Base-by-base conservation (phyloP, 2,888 invertebrate genomes). In the Megamerina dolium region DNA sequence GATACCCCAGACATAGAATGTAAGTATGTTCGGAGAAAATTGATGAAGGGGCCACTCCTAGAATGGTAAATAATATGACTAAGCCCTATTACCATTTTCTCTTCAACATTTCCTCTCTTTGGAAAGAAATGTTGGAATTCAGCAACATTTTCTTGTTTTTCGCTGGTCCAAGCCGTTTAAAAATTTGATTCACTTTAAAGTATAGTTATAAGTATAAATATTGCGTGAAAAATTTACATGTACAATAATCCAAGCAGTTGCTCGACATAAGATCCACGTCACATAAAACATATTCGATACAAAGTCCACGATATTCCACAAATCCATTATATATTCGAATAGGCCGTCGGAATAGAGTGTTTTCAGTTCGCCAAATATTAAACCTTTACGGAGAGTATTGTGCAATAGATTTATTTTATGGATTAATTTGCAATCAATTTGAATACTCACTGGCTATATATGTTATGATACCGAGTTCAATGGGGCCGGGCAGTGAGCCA, bases 261-360 rank as follows among this genome's bases (percentile, higher is more conserved):
- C 77, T 51, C 97, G 76, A 54, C 97, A 77, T 43, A 86, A 81
- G 53, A 96, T 83, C 81, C 97, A 97, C 31, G 90, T 85, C 17
- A 96, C 86, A 66, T 97, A 99, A 60, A 97, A 87, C 57, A 88
- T 82, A 68, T 97, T 96, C 6, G 96, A 96, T 58, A 95, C 87
- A 66, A 96, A 96, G 72, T 97, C 97, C 4, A 97, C 87, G 48
- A 97, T 91, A 67, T 99, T 97, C 97, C 97, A 99, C 52, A 97
- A 79, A 70, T 99, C 96, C 54, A 85, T 85, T 33, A 91, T 80
- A 66, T 99, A 99, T 54, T 95, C 94, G 55, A 84, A 73, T 6
- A 96, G 72, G 0, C 97, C 97, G 41, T 87, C 88, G 3, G 84
- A 79, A 86, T 95, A 97, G 9, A 99, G 73, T 4, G 93, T 79